phyloP scores from a whole-genome alignment of 2,888 invertebrate species.

The Ectropis crepuscularia region DNA sequence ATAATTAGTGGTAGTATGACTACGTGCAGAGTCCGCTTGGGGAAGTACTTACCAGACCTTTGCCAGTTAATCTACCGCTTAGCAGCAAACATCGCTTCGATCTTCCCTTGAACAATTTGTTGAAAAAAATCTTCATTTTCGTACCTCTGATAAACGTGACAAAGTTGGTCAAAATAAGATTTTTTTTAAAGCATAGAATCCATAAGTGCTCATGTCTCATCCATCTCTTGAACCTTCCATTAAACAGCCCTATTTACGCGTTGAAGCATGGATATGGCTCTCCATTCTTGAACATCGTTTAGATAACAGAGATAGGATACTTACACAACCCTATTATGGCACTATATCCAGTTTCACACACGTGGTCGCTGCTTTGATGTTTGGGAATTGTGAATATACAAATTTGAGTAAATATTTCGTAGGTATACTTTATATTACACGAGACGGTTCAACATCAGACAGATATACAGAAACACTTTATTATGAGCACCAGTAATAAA shows the following conservation, averaged over 20 bases:
- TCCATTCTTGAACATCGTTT: conserved; percentile 7
- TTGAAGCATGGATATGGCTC: conserved; percentile 7
- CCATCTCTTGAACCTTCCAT: background rate
- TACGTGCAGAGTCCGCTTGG: too few relatives aligned
- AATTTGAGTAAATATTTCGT: background rate
- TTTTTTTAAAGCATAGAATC: background rate
- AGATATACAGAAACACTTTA: too few relatives aligned
- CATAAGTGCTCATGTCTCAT: background rate
- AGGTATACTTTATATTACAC: background rate
- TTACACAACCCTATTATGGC: conserved; percentile 14
- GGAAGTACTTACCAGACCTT: too few relatives aligned
- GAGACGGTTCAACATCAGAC: too few relatives aligned
- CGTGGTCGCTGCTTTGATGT: conserved; percentile 3
- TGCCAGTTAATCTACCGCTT: too few relatives aligned
- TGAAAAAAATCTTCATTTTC: too few relatives aligned
- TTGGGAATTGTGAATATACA: background rate
- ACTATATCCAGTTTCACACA: background rate
- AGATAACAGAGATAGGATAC: conserved; percentile 8
- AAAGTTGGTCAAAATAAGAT: too few relatives aligned
- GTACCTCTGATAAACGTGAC: too few relatives aligned
- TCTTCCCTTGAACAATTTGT: too few relatives aligned
- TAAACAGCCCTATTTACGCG: background rate
- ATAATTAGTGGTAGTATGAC: too few relatives aligned
- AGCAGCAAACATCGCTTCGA: too few relatives aligned
- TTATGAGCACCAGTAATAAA: too few relatives aligned